Percentiles rank a stretch among this genome's conserved stretches.
phyloP scores from a whole-genome alignment of 2,888 invertebrate genomes.

The Eupithecia abbreviata region DNA sequence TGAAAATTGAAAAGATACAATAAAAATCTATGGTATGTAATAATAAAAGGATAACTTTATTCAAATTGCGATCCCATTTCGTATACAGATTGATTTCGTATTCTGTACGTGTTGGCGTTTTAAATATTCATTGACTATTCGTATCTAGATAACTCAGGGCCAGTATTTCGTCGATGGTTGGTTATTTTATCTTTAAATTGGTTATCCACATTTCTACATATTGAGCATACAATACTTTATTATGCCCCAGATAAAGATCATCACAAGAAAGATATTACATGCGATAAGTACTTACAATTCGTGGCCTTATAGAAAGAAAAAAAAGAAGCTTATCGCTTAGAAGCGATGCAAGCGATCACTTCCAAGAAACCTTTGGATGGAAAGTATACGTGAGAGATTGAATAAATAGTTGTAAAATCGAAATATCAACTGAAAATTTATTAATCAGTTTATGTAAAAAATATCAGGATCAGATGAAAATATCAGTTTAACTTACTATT shows the following conservation, averaged over 20 bases:
- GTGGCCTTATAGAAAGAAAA: no score
- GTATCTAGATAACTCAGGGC: slow-evolving; percentile 4
- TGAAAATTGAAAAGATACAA: not conserved
- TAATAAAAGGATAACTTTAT: slow-evolving; percentile 16
- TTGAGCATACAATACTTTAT: not conserved
- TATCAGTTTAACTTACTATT: not conserved
- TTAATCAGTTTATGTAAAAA: no score
- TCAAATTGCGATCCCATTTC: slow-evolving; percentile 17
- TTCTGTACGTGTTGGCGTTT: slow-evolving; percentile 16
- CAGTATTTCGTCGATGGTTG: not conserved
- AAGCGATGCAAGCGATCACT: no score
- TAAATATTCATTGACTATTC: slow-evolving; percentile 17
- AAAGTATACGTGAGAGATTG: no score
- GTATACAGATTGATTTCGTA: slow-evolving; percentile 29
- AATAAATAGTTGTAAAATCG: not conserved
- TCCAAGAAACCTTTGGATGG: no score
- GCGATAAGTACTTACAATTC: no score
- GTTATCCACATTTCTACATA: not conserved
- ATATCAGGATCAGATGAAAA: not conserved
- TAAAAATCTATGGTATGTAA: not conserved
- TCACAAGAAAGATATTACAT: no score
- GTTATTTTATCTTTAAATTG: not conserved
- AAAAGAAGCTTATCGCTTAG: no score
- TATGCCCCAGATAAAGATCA: no score
- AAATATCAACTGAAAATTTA: no score